A percentile compares a stretch with the other conserved stretches of the same genome.
Evolutionary conservation across 1,140 invertebrate species (phyloP).

Genomic region (Drosophila navojoa): DNA sequence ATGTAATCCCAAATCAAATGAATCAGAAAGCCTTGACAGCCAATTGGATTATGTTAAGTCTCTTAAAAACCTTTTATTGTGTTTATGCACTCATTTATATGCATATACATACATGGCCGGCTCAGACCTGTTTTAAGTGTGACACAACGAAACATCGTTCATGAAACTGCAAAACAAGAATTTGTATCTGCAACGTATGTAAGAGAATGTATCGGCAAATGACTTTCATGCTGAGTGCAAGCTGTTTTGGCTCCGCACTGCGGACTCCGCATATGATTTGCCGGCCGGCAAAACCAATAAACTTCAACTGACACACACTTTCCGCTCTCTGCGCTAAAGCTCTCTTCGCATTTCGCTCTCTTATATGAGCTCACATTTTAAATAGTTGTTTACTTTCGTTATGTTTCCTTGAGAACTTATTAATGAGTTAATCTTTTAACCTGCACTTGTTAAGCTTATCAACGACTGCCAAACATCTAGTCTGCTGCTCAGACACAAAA

Average conservation of each 20-base stretch:
- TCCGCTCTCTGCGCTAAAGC: slow-evolving; percentile 12
- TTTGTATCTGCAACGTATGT: slow-evolving; percentile 35
- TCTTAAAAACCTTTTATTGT: not conserved
- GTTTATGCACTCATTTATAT: not conserved
- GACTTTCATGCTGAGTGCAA: slow-evolving; percentile 24
- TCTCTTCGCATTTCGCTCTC: not conserved
- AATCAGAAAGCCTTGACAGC: not conserved
- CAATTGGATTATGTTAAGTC: not conserved
- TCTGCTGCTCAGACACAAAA: not conserved
- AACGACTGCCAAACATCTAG: slow-evolving; percentile 41
- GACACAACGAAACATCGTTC: slow-evolving; percentile 5
- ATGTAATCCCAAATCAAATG: not conserved
- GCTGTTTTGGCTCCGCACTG: slow-evolving; percentile 2
- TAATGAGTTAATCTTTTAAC: slow-evolving; percentile 72
- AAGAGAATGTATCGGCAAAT: slow-evolving; percentile 37
- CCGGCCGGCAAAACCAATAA: slow-evolving; percentile 50
- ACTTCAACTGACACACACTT: not conserved
- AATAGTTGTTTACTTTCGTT: slow-evolving; percentile 71
- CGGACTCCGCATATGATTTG: slow-evolving; percentile 33
- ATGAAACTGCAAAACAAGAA: slow-evolving; percentile 22
- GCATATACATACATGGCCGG: not conserved
- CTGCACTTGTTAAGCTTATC: slow-evolving; percentile 48
- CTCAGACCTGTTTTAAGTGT: slow-evolving; percentile 21
- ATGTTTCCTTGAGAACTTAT: slow-evolving; percentile 62
- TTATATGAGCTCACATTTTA: slow-evolving; percentile 23